Percentiles rank a stretch among this genome's conserved stretches.
Conservation (phyloP, 35 echinoderm and acorn worm genomes). For the Amphiura filiformis region DNA sequence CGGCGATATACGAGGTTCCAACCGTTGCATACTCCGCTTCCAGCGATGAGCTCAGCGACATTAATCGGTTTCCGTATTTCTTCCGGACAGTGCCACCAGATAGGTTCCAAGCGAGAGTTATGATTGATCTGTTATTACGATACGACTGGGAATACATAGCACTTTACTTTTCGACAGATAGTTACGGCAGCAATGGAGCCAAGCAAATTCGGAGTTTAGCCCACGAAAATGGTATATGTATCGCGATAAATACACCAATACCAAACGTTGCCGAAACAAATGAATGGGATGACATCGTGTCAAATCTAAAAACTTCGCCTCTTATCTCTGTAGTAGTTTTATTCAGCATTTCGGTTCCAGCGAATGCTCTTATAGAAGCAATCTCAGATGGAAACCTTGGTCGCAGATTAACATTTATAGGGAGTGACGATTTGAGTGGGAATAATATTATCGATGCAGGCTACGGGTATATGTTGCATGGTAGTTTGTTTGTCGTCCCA, state of each 20-base stretch:
- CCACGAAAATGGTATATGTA: slow-evolving; percentile 23
- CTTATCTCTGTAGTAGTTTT: neutral
- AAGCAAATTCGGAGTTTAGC: neutral
- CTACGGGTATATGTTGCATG: neutral
- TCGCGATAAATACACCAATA: slow-evolving; percentile 8
- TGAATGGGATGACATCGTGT: slow-evolving; percentile 13
- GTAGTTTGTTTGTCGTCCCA: neutral
- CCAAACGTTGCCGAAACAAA: neutral
- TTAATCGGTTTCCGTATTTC: slow-evolving; percentile 33
- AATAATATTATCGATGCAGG: neutral
- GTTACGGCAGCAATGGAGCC: slow-evolving; percentile 25
- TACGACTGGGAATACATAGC: slow-evolving; percentile 45
- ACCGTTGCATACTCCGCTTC: slow-evolving; percentile 21
- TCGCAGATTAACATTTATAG: neutral
- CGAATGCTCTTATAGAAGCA: neutral
- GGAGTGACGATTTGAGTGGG: neutral
- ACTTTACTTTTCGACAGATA: slow-evolving; percentile 12
- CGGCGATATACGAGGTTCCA: slow-evolving; percentile 19
- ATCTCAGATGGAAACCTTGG: neutral
- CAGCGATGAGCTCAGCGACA: slow-evolving; percentile 32
- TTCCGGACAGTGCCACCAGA: slow-evolving; percentile 35
- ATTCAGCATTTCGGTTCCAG: neutral
- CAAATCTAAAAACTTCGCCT: neutral
- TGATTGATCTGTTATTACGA: slow-evolving; percentile 30
- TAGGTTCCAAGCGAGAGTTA: slow-evolving; percentile 30